Percentiles rank a stretch among this genome's conserved stretches.
phyloP scores from a whole-genome alignment of 1,140 invertebrate genomes.

The Nebria ingens region DNA sequence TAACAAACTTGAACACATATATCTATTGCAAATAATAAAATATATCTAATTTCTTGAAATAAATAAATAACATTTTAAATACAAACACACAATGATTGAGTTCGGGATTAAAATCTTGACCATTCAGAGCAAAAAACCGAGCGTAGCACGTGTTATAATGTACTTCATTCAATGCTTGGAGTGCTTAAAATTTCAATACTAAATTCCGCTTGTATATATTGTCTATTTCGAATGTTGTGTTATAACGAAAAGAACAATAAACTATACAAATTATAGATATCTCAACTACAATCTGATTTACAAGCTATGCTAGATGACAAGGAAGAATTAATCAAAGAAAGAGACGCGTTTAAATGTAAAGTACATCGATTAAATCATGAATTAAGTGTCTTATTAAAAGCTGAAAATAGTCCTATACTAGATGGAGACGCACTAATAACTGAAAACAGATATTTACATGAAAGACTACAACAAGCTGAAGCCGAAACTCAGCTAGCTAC shows the following conservation, averaged over 20 bases:
- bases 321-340: conserved; percentile 68
- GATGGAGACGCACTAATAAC: conserved; percentile 71
- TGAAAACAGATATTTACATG: conserved; percentile 77
- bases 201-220: no score
- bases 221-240: no score
- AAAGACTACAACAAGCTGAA: conserved; percentile 65
- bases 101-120: no score
- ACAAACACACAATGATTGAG: no score
- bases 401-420: conserved; percentile 40
- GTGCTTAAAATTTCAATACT: no score
- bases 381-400: conserved; percentile 41
- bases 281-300: conserved; percentile 61
- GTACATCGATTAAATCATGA: conserved; percentile 74
- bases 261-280: conserved; percentile 36
- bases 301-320: conserved; percentile 74
- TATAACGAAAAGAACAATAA: conserved; percentile 3
- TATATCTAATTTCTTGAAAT: no score
- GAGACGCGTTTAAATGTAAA: conserved; percentile 78
- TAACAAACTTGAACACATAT: background rate
- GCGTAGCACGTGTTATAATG: no score
- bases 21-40: no score
- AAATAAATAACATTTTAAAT: no score
- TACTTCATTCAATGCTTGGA: no score
- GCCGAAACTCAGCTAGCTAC: conserved; percentile 68
- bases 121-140: no score